A percentile compares a stretch with the other conserved stretches of the same genome.
phyloP scores from a whole-genome alignment of 2,113 vertebrate genomes.

The Clarias batrachus region DNA sequence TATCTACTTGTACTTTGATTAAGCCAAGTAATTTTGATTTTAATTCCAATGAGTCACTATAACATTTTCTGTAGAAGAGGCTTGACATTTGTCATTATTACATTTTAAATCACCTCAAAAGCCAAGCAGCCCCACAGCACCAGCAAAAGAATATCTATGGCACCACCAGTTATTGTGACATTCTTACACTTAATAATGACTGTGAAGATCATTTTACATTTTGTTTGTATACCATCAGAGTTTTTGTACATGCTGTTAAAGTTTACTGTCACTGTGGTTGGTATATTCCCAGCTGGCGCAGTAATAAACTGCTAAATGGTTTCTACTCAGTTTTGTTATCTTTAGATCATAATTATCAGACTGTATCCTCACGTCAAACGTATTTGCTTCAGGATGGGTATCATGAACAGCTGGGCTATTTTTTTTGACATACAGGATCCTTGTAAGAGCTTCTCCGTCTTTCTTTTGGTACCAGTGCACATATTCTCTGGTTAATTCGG shows the following conservation, averaged over 20 bases:
- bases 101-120: too few relatives aligned
- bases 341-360: not conserved
- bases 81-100: too few relatives aligned
- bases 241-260: too few relatives aligned
- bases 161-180: not conserved
- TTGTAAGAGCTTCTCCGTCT: slow-evolving; percentile 10
- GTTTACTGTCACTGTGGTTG: too few relatives aligned
- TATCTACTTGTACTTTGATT: too few relatives aligned
- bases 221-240: too few relatives aligned
- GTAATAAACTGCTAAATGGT: too few relatives aligned
- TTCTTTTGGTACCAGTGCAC: slow-evolving; percentile 1
- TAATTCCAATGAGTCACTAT: too few relatives aligned
- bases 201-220: not conserved
- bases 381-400: not conserved
- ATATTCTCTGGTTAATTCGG: not conserved
- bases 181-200: not conserved
- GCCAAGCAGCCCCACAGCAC: too few relatives aligned
- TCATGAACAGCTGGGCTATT: not conserved
- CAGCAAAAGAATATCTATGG: too few relatives aligned
- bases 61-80: too few relatives aligned
- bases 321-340: not conserved
- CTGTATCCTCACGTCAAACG: not conserved
- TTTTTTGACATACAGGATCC: slow-evolving; percentile 21
- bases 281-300: not conserved
- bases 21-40: too few relatives aligned